These are phyloP conservation scores for Calyptomena viridis DNA, from an alignment of 2,113 vertebrate genomes.

Conservation along the genomic window DNA sequence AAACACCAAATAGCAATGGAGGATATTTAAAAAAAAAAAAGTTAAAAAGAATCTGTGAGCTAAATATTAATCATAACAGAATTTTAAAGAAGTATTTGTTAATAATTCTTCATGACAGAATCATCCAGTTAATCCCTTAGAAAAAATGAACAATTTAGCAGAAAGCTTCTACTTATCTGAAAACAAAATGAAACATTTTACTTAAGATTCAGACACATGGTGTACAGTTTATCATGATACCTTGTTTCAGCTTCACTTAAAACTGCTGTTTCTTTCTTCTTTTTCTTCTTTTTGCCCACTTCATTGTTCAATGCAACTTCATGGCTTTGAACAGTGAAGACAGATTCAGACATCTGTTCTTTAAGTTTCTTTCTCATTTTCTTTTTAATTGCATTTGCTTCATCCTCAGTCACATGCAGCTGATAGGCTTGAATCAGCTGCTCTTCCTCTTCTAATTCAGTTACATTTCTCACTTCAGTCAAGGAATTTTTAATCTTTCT, in stretches of 20 bases:
- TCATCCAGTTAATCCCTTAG: not conserved
- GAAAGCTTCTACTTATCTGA: not conserved
- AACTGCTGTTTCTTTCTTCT: constrained; percentile 72
- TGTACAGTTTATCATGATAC: constrained; percentile 64
- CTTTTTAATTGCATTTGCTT: constrained; percentile 78
- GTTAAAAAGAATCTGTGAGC: not conserved
- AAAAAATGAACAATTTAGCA: not conserved
- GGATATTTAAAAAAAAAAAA: not conserved
- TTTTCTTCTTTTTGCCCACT: constrained; percentile 85
- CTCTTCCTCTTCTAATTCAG: constrained; percentile 73
- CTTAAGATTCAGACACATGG: not conserved
- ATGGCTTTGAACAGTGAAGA: constrained; percentile 57
- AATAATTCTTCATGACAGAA: not conserved
- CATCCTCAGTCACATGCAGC: constrained; percentile 80
- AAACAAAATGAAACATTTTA: not conserved
- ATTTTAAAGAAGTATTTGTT: not conserved
- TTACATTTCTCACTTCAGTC: constrained; percentile 38
- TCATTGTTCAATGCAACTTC: constrained; percentile 75
- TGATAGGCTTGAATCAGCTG: constrained; percentile 82
- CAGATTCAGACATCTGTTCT: constrained; percentile 67
- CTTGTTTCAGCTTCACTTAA: constrained; percentile 76
- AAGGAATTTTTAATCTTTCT: constrained; percentile 69
- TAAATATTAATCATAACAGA: not conserved
- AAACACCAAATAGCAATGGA: not conserved
- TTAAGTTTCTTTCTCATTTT: constrained; percentile 77